Evolutionary conservation across 2,797 vertebrate species (phyloP), one percentile per base, ranked within the genome.

Genomic region (Phyllotis vaccarum): DNA sequence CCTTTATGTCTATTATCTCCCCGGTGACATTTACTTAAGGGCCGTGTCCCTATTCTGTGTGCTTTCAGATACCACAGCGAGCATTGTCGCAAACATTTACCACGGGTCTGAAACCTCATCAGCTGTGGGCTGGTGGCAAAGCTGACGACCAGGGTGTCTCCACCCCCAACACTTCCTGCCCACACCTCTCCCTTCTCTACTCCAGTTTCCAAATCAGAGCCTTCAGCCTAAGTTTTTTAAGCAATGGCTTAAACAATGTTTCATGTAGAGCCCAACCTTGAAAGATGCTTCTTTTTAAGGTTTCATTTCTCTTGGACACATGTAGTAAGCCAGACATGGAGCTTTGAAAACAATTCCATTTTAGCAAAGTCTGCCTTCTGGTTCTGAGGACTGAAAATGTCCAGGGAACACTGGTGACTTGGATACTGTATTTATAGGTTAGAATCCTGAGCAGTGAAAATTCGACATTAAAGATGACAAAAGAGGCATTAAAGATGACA

Each of bases 201-300:
- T 95, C 21, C 64, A 27, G 6, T 79, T 96, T 93, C 86, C 52
- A 75, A 74, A 54, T 83, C 72, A 78, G 54, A 74, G 31, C 49
- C 11, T 87, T 83, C 82, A 43, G 43, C 37, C n/a, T n/a, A 49
- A 62, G 66, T 86, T 29, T 1, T 49, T 93, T 40, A 86, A 93
- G 34, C 7, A 27, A 94, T 70, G 43, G 24, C 64, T 72, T 66
- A 66, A 82, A 66, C 13, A 81, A 34, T 54, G 0, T 49, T 89
- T 96, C 72, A 29, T 17, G 37, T 27, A 88, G 82, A 80, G 37
- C 74, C 52, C 85, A 27, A 52, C 58, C 86, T 95, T 79, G 80
- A 86, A 97, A 91, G 83, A 91, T 29, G 10, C 37, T 88, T 88
- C 29, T 90, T 81, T 93, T 76, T 40, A 72, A 52, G 80, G 6